phyloP scores from a whole-genome alignment of 2,888 invertebrate species.

The Teleiodes luculella region DNA sequence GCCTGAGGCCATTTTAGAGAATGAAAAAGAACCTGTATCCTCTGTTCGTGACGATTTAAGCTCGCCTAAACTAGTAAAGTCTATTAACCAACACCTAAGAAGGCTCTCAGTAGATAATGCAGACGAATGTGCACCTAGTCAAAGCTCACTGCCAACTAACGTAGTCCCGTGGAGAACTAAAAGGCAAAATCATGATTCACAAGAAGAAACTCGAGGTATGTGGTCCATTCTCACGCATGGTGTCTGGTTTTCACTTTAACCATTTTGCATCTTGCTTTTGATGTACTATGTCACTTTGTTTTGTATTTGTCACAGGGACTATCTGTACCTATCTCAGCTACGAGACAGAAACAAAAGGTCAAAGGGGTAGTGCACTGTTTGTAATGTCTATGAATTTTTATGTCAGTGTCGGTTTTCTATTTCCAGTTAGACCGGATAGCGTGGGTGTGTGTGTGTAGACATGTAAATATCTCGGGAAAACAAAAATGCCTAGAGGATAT shows the following conservation, averaged over 20 bases:
- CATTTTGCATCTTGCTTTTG: constrained; percentile 59
- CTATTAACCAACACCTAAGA: constrained; percentile 67
- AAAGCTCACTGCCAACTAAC: constrained; percentile 68
- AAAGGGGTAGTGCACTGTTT: background rate
- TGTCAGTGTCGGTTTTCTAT: background rate
- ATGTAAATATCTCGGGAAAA: background rate
- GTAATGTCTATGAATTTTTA: background rate
- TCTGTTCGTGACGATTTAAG: constrained; percentile 57
- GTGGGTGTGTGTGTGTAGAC: constrained; percentile 1
- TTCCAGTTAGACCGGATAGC: background rate
- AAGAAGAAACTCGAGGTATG: constrained; percentile 74
- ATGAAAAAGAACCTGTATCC: constrained; percentile 37
- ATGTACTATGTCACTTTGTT: constrained; percentile 27
- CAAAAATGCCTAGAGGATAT: background rate
- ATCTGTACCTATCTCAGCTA: background rate
- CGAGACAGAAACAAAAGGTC: background rate
- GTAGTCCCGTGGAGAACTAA: constrained; percentile 72
- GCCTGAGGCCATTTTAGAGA: constrained; percentile 32
- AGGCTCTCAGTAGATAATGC: constrained; percentile 61
- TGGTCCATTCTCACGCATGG: constrained; percentile 68
- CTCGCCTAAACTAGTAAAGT: constrained; percentile 70
- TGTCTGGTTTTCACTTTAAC: constrained; percentile 67
- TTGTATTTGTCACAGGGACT: background rate
- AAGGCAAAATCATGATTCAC: constrained; percentile 66
- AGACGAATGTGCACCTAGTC: constrained; percentile 64